These are phyloP conservation scores for Cantharis nigra DNA, from an alignment of 2,888 invertebrate genomes.

Conservation along the genomic window DNA sequence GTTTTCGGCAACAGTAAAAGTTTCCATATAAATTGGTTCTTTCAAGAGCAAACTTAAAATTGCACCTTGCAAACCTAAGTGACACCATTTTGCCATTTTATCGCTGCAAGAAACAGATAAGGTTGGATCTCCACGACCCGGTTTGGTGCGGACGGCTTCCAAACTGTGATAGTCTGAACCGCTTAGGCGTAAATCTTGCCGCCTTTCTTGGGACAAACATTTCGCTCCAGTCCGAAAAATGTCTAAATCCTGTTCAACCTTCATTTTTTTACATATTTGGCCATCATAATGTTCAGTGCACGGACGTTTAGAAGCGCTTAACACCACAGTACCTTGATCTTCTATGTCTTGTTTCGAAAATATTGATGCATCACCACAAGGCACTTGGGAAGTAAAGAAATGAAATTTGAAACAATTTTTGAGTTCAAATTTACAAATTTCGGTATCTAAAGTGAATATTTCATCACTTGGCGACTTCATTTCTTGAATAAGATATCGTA, in stretches of 20 bases:
- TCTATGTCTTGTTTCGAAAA: conserved; percentile 61
- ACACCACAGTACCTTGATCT: conserved; percentile 34
- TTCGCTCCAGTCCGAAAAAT: conserved; percentile 90
- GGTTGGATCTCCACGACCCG: conserved; percentile 88
- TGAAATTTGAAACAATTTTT: conserved; percentile 70
- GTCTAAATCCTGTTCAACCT: conserved; percentile 41
- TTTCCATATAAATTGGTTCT: conserved; percentile 69
- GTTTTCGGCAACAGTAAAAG: conserved; percentile 72
- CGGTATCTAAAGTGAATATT: conserved; percentile 35
- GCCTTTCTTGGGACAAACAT: conserved; percentile 62
- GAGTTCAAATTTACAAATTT: conserved; percentile 32
- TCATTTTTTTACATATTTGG: not conserved
- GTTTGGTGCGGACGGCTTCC: conserved; percentile 82
- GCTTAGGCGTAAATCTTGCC: conserved; percentile 63
- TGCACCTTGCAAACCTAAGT: conserved; percentile 84
- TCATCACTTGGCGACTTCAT: conserved; percentile 26
- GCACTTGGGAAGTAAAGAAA: conserved; percentile 84
- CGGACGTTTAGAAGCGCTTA: conserved; percentile 7
- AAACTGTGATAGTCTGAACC: conserved; percentile 70
- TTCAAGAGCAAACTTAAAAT: conserved; percentile 70
- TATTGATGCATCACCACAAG: conserved; percentile 94
- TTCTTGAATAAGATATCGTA: conserved; percentile 75
- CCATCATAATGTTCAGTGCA: not conserved
- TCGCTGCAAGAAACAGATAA: conserved; percentile 93
- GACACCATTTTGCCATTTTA: conserved; percentile 88